Evolutionary conservation across 2,888 invertebrate species (phyloP), one percentile per base, ranked within the genome.

Genomic region (Drosophila seclusa): DNA sequence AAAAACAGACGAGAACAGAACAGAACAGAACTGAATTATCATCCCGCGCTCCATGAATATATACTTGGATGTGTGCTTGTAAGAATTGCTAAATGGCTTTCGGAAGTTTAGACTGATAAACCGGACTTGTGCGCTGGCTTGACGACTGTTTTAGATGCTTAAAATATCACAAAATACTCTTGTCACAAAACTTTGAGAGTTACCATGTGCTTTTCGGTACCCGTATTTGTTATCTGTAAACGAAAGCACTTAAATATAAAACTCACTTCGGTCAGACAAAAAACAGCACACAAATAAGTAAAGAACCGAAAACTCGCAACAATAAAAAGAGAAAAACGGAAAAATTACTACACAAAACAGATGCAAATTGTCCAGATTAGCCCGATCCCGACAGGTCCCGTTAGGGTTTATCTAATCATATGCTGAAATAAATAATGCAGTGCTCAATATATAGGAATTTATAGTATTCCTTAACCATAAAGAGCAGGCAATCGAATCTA

Each of bases 51-150:
- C 38, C 29, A 57, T 72, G 63, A 65, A 8, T 45, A 38, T 18
- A 45, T 45, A 24, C 7, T 24, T 45, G 29, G 38, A 38, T 54
- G 16, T 54, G 3, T 27, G 24, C 21, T 29, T 31, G 24, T 48
- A 61, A 45, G 60, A 54, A 29, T 76, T 81, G 57, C 76, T 55
- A 58, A 82, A 78, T 65, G 63, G n/a, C 48, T 68, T 73, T 82
- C 66, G 67, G 69, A 81, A 82, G 76, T 78, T 77, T 74, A 50
- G 45, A 65, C 59, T 74, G 80, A 80, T 80, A 80, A 80, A 49
- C 45, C 38, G 49, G 50, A 31, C 16, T 65, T 11, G 18, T 5
- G 59, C 60, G 42, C 40, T 63, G 48, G 36, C 55, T 32, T 61
- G 58, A 21, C 60, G 42, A 52, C 18, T 49, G 60, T 29, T 42